A percentile compares a stretch with the other conserved stretches of the same genome.
Evolutionary conservation across 1,140 invertebrate species (phyloP).

Genomic region (Zaprionus taronus): DNA sequence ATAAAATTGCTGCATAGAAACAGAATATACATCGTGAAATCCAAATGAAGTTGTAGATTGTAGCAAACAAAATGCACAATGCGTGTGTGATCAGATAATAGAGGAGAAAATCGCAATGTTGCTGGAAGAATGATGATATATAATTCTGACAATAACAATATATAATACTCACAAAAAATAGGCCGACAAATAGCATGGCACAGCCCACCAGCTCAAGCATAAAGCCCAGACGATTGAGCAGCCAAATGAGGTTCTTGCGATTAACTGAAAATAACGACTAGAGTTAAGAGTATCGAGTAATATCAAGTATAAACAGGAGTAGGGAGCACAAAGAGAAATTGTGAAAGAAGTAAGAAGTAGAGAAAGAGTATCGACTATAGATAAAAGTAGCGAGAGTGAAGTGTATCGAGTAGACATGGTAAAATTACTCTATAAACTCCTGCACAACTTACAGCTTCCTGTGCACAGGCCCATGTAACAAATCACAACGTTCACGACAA

Average conservation of each 20-base stretch:
- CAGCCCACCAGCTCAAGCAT: slow-evolving; percentile 50
- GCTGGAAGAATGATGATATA: slow-evolving; percentile 6
- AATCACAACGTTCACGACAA: slow-evolving; percentile 15
- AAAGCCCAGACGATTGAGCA: slow-evolving; percentile 29
- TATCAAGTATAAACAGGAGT: too few species aligned
- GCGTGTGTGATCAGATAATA: slow-evolving; percentile 10
- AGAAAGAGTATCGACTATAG: not conserved
- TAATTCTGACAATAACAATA: not conserved
- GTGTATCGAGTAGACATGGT: not conserved
- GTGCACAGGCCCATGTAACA: slow-evolving; percentile 38
- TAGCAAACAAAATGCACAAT: not conserved
- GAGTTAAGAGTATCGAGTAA: too few species aligned
- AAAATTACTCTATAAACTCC: slow-evolving; percentile 1
- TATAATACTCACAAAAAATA: not conserved
- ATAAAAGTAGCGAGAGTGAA: not conserved
- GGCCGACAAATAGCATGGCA: slow-evolving; percentile 36
- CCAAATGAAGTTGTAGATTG: not conserved
- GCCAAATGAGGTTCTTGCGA: not conserved
- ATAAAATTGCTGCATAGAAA: slow-evolving; percentile 1
- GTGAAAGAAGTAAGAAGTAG: too few species aligned
- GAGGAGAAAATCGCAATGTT: not conserved
- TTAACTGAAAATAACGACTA: not conserved
- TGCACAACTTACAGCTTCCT: slow-evolving; percentile 37
- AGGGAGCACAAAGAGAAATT: too few species aligned
- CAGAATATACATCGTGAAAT: not conserved